Evolutionary conservation across 1,140 invertebrate species (phyloP), one percentile per base, ranked within the genome.

Genomic region (Heliconius hewitsoni): DNA sequence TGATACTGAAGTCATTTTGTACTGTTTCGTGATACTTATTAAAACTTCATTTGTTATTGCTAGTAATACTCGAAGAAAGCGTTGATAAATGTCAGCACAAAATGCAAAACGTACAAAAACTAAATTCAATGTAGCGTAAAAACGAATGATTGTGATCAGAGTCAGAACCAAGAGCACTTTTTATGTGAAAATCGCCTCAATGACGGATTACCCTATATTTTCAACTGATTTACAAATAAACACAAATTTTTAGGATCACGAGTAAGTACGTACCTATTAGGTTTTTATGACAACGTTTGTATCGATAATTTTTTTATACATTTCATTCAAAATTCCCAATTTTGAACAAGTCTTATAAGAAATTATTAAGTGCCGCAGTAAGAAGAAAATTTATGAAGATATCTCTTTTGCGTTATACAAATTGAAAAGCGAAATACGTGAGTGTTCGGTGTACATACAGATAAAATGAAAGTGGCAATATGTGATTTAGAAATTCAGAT

Each of bases 21-120:
- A 19, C 18, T 19, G 8, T 52, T 52, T 52, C 6, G 50, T 19
- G 18, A 19, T 19, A 19, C 50, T 19, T 52, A 66, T 66, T 66
- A 23, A 66, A 30, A 30, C 1, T 66, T 27, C 23, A 66, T 66
- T 66, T 16, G 60, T 30, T 13, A 66, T 27, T 66, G 11, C 13
- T 66, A 66, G 60, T 66, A 66, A 66, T 66, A 30, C 23, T 76
- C 13, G 27, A 76, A 75, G 78, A 80, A 80, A 80, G 78, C 78
- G 78, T 72, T 73, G 70, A 71, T 39, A 52, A 79, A 76, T 46
- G 70, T n/a, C 55, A 76, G 71, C 71, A 71, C 76, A 78, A 72
- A 78, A 85, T 82, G 57, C 72, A 75, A 85, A 83, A 72, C 76
- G 71, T 42, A 76, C 74, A 84, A 86, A 86, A 84, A 86, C 78